Evolutionary conservation across 2,888 invertebrate genomes (phyloP).

Genomic region (Nymphalis polychloros): DNA sequence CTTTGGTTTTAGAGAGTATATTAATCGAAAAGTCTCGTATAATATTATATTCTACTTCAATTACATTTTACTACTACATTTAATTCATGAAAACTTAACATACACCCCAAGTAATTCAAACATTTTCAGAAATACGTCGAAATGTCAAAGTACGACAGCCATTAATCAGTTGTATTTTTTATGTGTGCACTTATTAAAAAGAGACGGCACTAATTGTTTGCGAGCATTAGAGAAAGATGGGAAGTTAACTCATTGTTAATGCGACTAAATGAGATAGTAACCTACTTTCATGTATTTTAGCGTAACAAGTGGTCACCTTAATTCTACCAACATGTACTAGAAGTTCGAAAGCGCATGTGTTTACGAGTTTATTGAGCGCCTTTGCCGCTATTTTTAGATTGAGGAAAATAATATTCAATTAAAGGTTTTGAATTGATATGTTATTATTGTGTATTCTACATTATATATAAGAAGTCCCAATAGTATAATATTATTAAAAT

Average conservation of each 20-base stretch:
- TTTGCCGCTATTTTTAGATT: slow-evolving; percentile 68
- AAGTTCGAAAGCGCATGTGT: slow-evolving; percentile 70
- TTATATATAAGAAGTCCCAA: not conserved
- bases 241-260: slow-evolving; percentile 11
- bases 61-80: slow-evolving; percentile 54
- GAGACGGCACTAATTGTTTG: slow-evolving; percentile 45
- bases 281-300: not conserved
- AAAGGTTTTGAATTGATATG: not conserved
- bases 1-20: slow-evolving; percentile 25
- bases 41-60: slow-evolving; percentile 13
- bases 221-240: not conserved
- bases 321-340: slow-evolving; percentile 42
- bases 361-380: slow-evolving; percentile 74
- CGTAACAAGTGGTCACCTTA: slow-evolving; percentile 16
- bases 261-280: slow-evolving; percentile 28
- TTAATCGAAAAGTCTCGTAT: slow-evolving; percentile 14
- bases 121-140: slow-evolving; percentile 49
- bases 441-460: not conserved
- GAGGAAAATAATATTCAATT: slow-evolving; percentile 31
- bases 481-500: not conserved
- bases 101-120: slow-evolving; percentile 34
- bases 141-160: slow-evolving; percentile 71
- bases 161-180: slow-evolving; percentile 60
- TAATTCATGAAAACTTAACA: slow-evolving; percentile 46
- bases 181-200: slow-evolving; percentile 45